Evolutionary conservation across 2,888 invertebrate species (phyloP), one percentile per base, ranked within the genome.

Genomic region (Anoplius nigerrimus): DNA sequence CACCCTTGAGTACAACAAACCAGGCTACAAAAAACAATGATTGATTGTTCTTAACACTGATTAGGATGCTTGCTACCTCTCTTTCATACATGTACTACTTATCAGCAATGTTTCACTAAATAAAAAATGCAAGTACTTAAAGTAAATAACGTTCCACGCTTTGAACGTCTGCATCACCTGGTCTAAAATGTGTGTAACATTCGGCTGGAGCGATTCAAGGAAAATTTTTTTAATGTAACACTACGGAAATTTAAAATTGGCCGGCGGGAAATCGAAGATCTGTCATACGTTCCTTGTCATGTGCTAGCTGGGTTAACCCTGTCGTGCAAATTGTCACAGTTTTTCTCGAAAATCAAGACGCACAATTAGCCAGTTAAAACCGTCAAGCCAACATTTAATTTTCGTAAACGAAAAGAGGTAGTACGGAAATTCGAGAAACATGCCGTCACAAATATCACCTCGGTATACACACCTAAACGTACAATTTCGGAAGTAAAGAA

Each of bases 261-360:
- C 56, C 65, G 76, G 76, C 76, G 76, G 75, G 76, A 78, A 74
- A 66, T 24, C 42, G 21, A 59, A 3, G 42, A 56, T 52, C 51
- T 69, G 75, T 75, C 53, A 61, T 21, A 61, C 34, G 34, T 21
- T 52, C 24, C 42, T 15, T 21, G 52, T 52, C 72, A 74, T 77
- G 69, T 78, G 69, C 57, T 51, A 57, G 24, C 6, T n/a, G 66
- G 43, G 11, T 34, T 34, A 34, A 34, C 11, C 34, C 2, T 5
- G 34, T 34, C 34, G 34, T 34, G 59, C 75, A 76, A 76, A 71
- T 72, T 75, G 48, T 16, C 15, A n/a, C 42, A 11, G 11, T 34
- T 8, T 1, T 27, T 22, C 5, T 16, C 13, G 15, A 20, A 15
- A n/a, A 21, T 18, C 16, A 2, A 3, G 20, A n/a, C 48, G 15